Evolutionary conservation across 1,140 invertebrate genomes (phyloP).

Genomic region (Megalonaias nervosa): DNA sequence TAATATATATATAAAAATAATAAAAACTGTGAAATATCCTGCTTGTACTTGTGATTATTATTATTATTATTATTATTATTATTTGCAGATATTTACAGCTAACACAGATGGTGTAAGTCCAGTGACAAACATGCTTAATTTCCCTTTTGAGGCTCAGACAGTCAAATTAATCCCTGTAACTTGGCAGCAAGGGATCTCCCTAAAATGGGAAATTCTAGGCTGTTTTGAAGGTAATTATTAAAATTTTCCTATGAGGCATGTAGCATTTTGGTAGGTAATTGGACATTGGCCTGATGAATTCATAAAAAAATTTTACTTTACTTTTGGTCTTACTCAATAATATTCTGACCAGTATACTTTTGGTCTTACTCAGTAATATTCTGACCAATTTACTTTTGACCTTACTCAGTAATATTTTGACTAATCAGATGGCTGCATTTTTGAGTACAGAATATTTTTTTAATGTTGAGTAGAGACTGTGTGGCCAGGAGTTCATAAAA

Average conservation of each 20-base stretch:
- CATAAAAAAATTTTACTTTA: background rate
- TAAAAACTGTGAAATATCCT: too few species aligned
- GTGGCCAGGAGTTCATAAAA: too few species aligned
- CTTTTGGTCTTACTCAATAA: background rate
- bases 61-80: too few species aligned
- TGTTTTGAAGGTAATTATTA: constrained; percentile 49
- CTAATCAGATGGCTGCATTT: too few species aligned
- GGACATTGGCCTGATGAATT: too few species aligned
- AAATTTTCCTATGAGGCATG: too few species aligned
- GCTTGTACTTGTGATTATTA: too few species aligned
- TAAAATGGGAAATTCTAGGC: constrained; percentile 54
- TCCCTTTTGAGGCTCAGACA: constrained; percentile 49
- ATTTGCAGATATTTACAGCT: constrained; percentile 51
- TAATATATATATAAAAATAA: too few species aligned
- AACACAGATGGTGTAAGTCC: constrained; percentile 36
- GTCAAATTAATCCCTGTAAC: constrained; percentile 44
- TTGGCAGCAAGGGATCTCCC: constrained; percentile 48
- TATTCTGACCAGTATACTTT: background rate
- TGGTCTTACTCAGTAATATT: background rate
- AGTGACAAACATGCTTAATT: constrained; percentile 43
- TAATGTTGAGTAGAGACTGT: too few species aligned
- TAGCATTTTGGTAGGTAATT: too few species aligned
- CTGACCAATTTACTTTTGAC: background rate
- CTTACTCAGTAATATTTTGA: background rate
- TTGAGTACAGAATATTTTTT: too few species aligned